A percentile compares a stretch with the other conserved stretches of the same genome.
These are phyloP conservation scores for Chionis minor DNA, from an alignment of 2,113 vertebrate species.

Conservation along the genomic window DNA sequence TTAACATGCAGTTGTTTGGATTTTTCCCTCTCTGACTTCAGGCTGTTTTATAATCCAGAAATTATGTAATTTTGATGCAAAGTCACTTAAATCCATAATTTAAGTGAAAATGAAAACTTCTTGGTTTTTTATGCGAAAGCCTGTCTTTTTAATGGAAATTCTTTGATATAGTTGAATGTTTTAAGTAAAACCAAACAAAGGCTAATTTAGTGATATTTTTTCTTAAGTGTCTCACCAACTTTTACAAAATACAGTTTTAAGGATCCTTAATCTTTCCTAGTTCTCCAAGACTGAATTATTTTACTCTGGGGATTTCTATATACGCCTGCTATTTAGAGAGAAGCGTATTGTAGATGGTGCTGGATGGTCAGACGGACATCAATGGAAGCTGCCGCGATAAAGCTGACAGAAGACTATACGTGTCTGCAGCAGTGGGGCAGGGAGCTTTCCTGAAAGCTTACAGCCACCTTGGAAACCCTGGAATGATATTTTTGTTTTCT, in stretches of 20 bases:
- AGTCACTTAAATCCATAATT: not conserved
- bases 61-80: not conserved
- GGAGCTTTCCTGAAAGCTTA: not conserved
- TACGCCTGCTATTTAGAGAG: not conserved
- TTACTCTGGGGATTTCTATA: not conserved
- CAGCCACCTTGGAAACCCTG: not conserved
- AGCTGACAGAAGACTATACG: accelerated
- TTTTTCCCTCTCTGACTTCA: not conserved
- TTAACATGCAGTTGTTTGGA: not conserved
- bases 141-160: not conserved
- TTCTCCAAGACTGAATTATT: not conserved
- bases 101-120: not conserved
- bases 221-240: not conserved
- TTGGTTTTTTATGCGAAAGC: not conserved
- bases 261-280: not conserved
- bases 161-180: not conserved
- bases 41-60: not conserved
- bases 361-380: not conserved
- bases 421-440: not conserved
- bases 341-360: not conserved
- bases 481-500: not conserved
- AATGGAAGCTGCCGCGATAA: not conserved
- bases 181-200: not conserved
- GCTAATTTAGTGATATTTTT: not conserved
- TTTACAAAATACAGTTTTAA: not conserved